Conservation (phyloP, 2,888 invertebrate genomes). For the Drosophila eohydei region DNA sequence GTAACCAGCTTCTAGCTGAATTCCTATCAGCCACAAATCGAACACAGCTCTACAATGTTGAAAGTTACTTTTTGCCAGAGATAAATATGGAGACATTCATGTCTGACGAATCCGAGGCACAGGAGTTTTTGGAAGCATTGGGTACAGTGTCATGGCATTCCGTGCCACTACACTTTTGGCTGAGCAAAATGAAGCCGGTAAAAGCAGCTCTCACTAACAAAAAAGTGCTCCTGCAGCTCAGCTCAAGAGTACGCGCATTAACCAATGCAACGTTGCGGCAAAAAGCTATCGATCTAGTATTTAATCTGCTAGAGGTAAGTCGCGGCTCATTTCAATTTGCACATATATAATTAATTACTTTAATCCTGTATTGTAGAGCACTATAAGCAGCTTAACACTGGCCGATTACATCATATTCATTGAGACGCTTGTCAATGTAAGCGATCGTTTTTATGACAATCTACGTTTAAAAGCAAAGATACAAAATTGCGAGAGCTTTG, state of each 20-base stretch:
- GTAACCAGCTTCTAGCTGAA: slow-evolving; percentile 49
- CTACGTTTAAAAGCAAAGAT: slow-evolving; percentile 42
- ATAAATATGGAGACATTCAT: slow-evolving; percentile 49
- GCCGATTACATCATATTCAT: slow-evolving; percentile 72
- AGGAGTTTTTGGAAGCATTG: slow-evolving; percentile 33
- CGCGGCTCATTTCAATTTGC: background rate
- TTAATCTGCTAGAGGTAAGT: slow-evolving; percentile 44
- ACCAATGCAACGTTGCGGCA: slow-evolving; percentile 67
- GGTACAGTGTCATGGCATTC: slow-evolving; percentile 78
- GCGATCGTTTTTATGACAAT: slow-evolving; percentile 49
- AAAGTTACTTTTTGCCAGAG: slow-evolving; percentile 47
- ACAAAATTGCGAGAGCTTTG: slow-evolving; percentile 18
- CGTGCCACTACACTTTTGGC: slow-evolving; percentile 78
- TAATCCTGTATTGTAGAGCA: slow-evolving; percentile 10
- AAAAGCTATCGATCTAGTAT: slow-evolving; percentile 15
- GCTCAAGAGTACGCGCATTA: slow-evolving; percentile 65
- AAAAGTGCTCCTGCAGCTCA: slow-evolving; percentile 58
- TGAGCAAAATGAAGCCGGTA: slow-evolving; percentile 39
- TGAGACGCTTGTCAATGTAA: slow-evolving; percentile 71
- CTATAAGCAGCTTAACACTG: slow-evolving; percentile 58
- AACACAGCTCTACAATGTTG: slow-evolving; percentile 76
- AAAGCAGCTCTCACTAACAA: slow-evolving; percentile 16
- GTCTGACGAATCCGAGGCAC: slow-evolving; percentile 4
- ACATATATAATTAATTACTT: background rate
- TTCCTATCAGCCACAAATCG: slow-evolving; percentile 79